Percentiles rank a stretch among this genome's conserved stretches.
These are phyloP conservation scores for Leptinotarsa haldemani DNA, from an alignment of 2,888 invertebrate genomes.

Conservation along the genomic window DNA sequence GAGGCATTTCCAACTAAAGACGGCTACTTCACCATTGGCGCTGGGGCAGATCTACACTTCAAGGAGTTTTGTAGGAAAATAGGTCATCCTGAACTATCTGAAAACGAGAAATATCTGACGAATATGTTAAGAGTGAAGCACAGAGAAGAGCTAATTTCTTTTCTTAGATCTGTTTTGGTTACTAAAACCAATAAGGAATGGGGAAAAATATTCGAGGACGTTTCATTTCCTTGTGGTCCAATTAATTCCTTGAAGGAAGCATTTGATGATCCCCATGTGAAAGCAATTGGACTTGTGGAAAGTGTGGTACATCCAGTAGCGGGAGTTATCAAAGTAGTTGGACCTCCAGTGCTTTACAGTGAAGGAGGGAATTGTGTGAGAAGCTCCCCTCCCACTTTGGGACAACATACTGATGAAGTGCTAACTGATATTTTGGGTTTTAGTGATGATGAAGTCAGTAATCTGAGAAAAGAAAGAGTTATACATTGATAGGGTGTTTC, in stretches of 20 bases:
- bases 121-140: conserved; percentile 83
- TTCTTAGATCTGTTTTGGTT: conserved; percentile 71
- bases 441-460: conserved; percentile 70
- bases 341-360: conserved; percentile 88
- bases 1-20: conserved; percentile 88
- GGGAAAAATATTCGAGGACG: conserved; percentile 77
- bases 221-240: conserved; percentile 89
- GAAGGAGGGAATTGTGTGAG: conserved; percentile 77
- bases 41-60: conserved; percentile 88
- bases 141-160: conserved; percentile 74
- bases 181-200: conserved; percentile 80
- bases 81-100: conserved; percentile 71
- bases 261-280: conserved; percentile 89
- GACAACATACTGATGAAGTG: conserved; percentile 87
- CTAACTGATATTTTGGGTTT: conserved; percentile 77
- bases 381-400: conserved; percentile 84
- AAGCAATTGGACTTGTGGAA: conserved; percentile 78
- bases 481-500: conserved; percentile 62
- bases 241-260: conserved; percentile 88
- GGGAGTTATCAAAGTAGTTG: conserved; percentile 81
- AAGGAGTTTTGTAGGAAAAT: conserved; percentile 76
- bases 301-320: conserved; percentile 77
- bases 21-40: conserved; percentile 87
- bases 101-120: conserved; percentile 74
- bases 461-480: conserved; percentile 65